Evolutionary conservation across 2,888 invertebrate genomes (phyloP).

Genomic region (Cryptophagus acutangulus): DNA sequence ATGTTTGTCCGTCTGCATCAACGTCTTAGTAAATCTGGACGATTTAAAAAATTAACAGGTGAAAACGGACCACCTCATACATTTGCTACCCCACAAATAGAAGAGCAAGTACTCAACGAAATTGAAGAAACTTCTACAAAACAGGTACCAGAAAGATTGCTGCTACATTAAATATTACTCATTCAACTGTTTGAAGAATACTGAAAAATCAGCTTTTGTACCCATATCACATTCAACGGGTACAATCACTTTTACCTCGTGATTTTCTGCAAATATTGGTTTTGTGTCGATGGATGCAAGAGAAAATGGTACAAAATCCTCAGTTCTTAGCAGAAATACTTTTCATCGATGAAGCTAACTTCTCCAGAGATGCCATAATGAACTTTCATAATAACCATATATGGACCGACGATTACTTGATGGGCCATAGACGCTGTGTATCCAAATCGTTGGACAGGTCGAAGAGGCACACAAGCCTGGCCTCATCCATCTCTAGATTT

Average conservation of each 20-base stretch:
- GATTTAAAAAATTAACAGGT: neutral
- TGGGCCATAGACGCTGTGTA: too few species aligned
- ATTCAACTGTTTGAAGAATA: slow-evolving; percentile 6
- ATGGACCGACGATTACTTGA: too few species aligned
- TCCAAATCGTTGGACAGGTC: too few species aligned
- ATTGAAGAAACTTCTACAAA: slow-evolving; percentile 4
- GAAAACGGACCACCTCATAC: neutral
- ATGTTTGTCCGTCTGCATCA: neutral
- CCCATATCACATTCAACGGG: slow-evolving; percentile 10
- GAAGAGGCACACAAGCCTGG: too few species aligned
- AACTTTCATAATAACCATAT: too few species aligned
- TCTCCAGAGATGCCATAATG: too few species aligned
- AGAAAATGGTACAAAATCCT: neutral
- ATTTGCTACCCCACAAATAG: neutral
- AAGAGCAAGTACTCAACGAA: slow-evolving; percentile 4
- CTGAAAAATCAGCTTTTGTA: slow-evolving; percentile 6
- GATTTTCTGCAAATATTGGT: slow-evolving; percentile 6
- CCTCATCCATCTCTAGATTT: too few species aligned
- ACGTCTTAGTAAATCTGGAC: neutral
- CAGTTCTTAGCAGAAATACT: neutral
- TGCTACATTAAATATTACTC: slow-evolving; percentile 1
- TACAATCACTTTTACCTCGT: slow-evolving; percentile 8
- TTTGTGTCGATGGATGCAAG: neutral
- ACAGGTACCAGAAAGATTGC: slow-evolving; percentile 11
- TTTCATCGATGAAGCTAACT: too few species aligned